Base-by-base conservation (phyloP, 2,888 invertebrate genomes). In the Apodemia mormo region DNA sequence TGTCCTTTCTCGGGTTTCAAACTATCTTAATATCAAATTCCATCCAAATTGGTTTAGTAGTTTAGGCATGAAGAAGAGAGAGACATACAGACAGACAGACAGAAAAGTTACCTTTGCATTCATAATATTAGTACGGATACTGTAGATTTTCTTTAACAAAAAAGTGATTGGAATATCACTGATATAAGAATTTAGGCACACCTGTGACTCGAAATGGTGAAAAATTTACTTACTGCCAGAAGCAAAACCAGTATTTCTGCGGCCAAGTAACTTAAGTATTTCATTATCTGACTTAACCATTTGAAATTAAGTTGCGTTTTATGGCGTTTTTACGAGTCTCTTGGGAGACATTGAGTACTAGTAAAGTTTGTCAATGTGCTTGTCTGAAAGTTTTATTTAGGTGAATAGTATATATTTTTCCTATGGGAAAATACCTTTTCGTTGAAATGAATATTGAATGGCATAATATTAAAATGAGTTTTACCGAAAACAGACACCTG, bases 281-380 rank as follows among this genome's bases (percentile, higher is more conserved):
- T 33, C 61, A 61, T 61, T 33, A 65, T 33, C 14, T 9, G 10
- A 40, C 65, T 65, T 29, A 65, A 22, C 43, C 43, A n/a, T 65
- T 65, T 37, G 22, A 43, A 65, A 65, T 65, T 65, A 43, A 40
- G 65, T 65, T 65, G 12, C 37, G 65, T 65, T 65, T 65, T 65
- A 65, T 65, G 65, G 43, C 22, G 43, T 65, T 43, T 65, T 65
- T 65, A 65, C 43, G 65, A 65, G n/a, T 3, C 65, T 40, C 65
- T 7, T 14, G 65, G 10, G 65, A 65, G 14, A 12, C 65, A 10
- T 65, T 4, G 65, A n/a, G 43, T 22, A 37, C 65, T 43, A 61
- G 61, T 61, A 33, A 33, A 61, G 33, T 61, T 61, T 61, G 61
- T 61, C 61, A 33, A 61, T 30, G 61, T 30, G 33, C 61, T 33